Base-by-base conservation (phyloP, 2,113 vertebrate species). In the Bostrychus sinensis region DNA sequence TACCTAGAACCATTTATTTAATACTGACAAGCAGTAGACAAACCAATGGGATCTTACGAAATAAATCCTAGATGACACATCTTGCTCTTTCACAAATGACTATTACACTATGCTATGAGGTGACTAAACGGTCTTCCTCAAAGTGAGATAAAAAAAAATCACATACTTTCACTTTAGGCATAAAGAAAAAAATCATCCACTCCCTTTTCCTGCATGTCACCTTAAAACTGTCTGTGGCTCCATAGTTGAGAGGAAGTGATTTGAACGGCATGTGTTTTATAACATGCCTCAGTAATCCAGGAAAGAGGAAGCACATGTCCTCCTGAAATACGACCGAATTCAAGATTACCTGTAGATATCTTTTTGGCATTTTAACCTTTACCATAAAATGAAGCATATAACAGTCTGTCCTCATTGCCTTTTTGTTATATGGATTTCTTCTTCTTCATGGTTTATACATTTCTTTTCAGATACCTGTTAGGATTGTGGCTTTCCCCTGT, bases 191-290 rank as follows among this genome's bases (percentile, higher is more conserved):
- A 3, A 26, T 20, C 58, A 53, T 59, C 45, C 60, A 45, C 37
- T 60, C 59, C 22, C 32, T 42, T 42, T 39, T 53, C 56, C 70
- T 89, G 81, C 78, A 59, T 68, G 77, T 83, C 77, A 86, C 73
- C 70, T 80, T 70, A 77, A 71, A 72, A 64, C 62, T 82, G 82
- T 84, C 53, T 56, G 62, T 56, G 79, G 81, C 77, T 89, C 77
- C 56, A 68, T 66, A 78, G 78, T 89, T 80, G 81, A 84, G 79
- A 77, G 86, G 84, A 91, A 88, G 72, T 72, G 41, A 77, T 72
- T 82, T 81, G 72, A 85, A 88, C 77, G 82, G 76, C 83, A 66
- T 88, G 86, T 83, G 62, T 90, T 92, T 91, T 91, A 91, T 92
- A 87, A 90, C 80, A 85, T 77, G 85, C 85, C 78, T 89, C 85